A percentile compares a stretch with the other conserved stretches of the same genome.
phyloP scores from a whole-genome alignment of 2,113 vertebrate genomes.

The Xenus cinereus region DNA sequence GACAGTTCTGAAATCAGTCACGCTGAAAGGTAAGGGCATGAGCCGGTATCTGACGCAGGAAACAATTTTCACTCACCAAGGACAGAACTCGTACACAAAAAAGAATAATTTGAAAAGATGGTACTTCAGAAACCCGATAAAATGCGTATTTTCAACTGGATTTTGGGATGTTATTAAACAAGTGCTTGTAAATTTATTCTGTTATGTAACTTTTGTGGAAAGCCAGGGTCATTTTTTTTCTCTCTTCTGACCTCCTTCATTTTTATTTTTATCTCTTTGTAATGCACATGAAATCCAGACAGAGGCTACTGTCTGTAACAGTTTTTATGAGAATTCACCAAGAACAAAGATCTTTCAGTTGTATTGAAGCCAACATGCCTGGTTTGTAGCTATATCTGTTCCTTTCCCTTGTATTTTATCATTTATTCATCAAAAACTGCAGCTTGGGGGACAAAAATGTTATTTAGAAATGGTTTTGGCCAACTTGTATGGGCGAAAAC shows the following conservation, averaged over 20 bases:
- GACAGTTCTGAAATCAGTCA: background rate
- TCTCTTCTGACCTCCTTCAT: background rate
- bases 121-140: background rate
- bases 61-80: background rate
- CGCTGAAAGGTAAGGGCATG: background rate
- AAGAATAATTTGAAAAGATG: background rate
- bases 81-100: background rate
- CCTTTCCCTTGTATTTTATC: background rate
- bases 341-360: background rate
- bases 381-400: background rate
- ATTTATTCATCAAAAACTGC: conserved; percentile 10
- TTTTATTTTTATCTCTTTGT: background rate
- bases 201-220: background rate
- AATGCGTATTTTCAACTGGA: background rate
- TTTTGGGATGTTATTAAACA: background rate
- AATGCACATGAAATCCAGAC: background rate
- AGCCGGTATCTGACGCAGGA: background rate
- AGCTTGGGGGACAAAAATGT: background rate
- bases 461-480: background rate
- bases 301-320: background rate
- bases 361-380: background rate
- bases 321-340: background rate
- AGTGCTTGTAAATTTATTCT: background rate
- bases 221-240: background rate
- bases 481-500: background rate